Conservation (phyloP, 35 echinoderm and acorn worm genomes). For the Ophioderma brevispina region DNA sequence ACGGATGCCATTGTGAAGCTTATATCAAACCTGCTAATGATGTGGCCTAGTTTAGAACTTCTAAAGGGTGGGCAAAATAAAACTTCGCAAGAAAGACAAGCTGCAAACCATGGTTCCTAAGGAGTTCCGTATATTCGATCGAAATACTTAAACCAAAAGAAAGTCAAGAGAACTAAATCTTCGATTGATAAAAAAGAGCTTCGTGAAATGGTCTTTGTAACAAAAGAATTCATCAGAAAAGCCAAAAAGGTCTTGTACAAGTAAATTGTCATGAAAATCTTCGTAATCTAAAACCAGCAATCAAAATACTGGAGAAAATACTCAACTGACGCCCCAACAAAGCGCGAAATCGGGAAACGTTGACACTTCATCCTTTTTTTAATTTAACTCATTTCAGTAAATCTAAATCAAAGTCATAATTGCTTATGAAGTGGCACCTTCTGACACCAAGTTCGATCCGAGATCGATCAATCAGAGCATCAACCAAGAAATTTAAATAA, state of each 20-base stretch:
- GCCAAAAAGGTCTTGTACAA: not conserved
- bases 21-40: not conserved
- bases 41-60: no score
- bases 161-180: not conserved
- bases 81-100: not conserved
- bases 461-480: not conserved
- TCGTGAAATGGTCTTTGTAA: not conserved
- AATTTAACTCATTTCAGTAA: constrained; percentile 21
- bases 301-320: constrained; percentile 14
- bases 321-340: not conserved
- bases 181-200: not conserved
- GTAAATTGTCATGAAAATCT: not conserved
- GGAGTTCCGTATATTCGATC: not conserved
- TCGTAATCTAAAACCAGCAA: not conserved
- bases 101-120: not conserved
- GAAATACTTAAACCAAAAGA: not conserved
- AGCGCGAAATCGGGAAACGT: not conserved
- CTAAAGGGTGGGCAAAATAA: no score
- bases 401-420: not conserved
- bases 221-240: not conserved
- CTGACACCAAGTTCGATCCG: not conserved
- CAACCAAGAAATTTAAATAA: constrained; percentile 17
- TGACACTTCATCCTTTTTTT: not conserved
- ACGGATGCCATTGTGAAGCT: not conserved
- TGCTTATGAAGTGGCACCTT: no score